Evolutionary conservation across 1,140 invertebrate genomes (phyloP), one percentile per base, ranked within the genome.

Genomic region (Cherax quadricarinatus): DNA sequence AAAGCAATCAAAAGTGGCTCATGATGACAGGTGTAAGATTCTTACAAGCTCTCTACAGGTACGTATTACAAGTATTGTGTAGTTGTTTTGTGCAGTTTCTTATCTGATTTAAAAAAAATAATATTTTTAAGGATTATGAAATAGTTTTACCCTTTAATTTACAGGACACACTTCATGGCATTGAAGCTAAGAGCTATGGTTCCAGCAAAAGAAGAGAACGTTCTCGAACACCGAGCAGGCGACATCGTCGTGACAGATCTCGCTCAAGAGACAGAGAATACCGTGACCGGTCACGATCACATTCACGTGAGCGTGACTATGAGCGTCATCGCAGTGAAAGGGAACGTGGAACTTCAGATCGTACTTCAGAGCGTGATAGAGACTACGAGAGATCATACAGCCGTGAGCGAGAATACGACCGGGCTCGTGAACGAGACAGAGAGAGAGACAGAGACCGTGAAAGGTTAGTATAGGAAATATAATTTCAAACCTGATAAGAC

Each of bases 21-120:
- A 98, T 94, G 99, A 99, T 95, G 99, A 99, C 95, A 96, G 99
- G 73, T 99, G 99, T 96, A 99, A 99, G 96, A 99, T 99, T 93
- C 95, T 99, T 16, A 99, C 99, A 86, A 99, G 97, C 94, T 99
- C 98, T 0, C 96, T 99, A 1, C 98, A 94, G 92, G 93, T 91
- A 60, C 53, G 93, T 93, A 24, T 48, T 66, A n/a, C 41, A 48
- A 49, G 14, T 49, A 60, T n/a, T 88, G 9, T 41, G 10, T 83
- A 9, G 60, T 83, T 83, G 81, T n/a, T 60, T 83, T 53, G 10
- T 83, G 81, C 57, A n/a, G 3, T 57, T 10, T 57, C 14, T 57
- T 57, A 3, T 57, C 53, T 57, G 53, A 14, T 57, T 10, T 4
- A 18, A 70, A 18, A n/a, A 14, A 70, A 21, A 70, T 41, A 41